Conservation (phyloP, 2,113 vertebrate species). For the Boulengeromyrus knoepffleri region DNA sequence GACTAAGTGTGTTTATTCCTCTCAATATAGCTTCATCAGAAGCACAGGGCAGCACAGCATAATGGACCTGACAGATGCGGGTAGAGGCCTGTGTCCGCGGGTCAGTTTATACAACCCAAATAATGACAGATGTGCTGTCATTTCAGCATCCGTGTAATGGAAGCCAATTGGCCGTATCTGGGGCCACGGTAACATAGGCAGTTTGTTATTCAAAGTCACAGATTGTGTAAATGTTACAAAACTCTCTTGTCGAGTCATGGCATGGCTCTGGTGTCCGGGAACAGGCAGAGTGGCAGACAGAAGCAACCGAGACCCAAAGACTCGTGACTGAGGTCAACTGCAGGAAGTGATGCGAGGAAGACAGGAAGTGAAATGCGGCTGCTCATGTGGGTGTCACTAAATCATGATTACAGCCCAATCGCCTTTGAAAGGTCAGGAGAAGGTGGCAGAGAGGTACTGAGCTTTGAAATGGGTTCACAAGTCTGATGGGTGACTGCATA, state of each 20-base stretch:
- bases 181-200: background rate
- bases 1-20: background rate
- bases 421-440: background rate
- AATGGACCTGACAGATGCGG: background rate
- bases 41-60: background rate
- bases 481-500: background rate
- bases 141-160: background rate
- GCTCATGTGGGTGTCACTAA: background rate
- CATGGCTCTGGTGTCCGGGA: background rate
- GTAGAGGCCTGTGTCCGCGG: background rate
- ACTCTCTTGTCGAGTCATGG: background rate
- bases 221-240: background rate
- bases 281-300: background rate
- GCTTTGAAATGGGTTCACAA: background rate
- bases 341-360: background rate
- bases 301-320: background rate
- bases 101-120: conserved; percentile 4
- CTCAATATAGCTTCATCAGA: background rate
- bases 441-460: background rate
- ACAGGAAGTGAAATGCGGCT: background rate
- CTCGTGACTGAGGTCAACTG: background rate
- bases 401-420: background rate
- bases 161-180: background rate
- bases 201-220: background rate
- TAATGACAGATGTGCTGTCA: background rate